Base-by-base conservation (phyloP, 2,797 vertebrate species). In the Falco peregrinus region DNA sequence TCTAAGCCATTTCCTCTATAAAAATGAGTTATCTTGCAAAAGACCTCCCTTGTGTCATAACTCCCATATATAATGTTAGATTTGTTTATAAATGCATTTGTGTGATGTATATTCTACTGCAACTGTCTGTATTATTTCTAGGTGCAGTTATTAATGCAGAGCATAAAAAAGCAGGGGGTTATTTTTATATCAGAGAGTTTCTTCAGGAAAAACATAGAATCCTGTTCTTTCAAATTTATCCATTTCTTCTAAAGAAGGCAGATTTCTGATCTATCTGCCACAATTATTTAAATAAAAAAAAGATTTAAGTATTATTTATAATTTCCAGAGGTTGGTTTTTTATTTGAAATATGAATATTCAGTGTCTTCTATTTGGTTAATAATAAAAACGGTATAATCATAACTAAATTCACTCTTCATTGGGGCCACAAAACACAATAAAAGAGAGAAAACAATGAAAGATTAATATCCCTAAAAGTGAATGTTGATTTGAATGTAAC, bases 11-110 rank as follows among this genome's bases (percentile, higher is more conserved):
- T 93, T 85, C 71, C 68, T 71, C 86, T 29, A 63, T 94, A 93
- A 96, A 95, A 95, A 77, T 87, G 81, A 95, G 18, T 92, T 95
- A 85, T 83, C 15, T 50, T 69, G 45, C 21, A 56, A 94, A 95
- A 81, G 28, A 81, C 74, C 9, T 79, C 81, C 54, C 16, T 93
- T 93, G 71, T 87, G 43, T 78, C 89, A 61, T 90, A 82, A 77
- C 93, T 94, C 57, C 51, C 45, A 67, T 74, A 54, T 28, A 76
- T 90, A 80, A 87, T 65, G 68, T 93, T 91, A 93, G n/a, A 89
- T 91, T 91, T 92, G 47, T 83, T 94, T 94, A 71, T 65, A 94
- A 93, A 93, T 78, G 26, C 77, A 71, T 92, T 93, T 70, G 13
- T 4, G 0, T 84, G 77, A 89, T 91, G 8, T 57, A 87, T 80